phyloP scores from a whole-genome alignment of 2,888 invertebrate genomes.

The Automeris io region DNA sequence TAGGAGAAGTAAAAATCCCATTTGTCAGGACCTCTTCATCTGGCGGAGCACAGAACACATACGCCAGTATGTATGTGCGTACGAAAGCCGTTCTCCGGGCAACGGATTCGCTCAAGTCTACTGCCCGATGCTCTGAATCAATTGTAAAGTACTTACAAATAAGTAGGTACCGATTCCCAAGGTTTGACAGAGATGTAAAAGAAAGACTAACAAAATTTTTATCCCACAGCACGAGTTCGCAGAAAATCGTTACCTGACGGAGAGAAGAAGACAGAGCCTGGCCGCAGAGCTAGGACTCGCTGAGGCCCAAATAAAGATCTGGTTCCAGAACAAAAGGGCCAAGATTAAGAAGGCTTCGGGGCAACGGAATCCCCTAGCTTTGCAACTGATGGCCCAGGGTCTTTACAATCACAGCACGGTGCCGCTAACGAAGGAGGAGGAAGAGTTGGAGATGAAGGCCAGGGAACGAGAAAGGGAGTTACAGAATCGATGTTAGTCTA shows the following conservation, averaged over 20 bases:
- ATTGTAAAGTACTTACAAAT: no score
- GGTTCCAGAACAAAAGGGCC: slow-evolving; percentile 98
- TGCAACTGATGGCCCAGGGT: slow-evolving; percentile 96
- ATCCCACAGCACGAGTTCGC: slow-evolving; percentile 87
- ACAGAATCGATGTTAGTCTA: slow-evolving; percentile 45
- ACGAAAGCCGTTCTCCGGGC: no score
- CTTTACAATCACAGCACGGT: slow-evolving; percentile 87
- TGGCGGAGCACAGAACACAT: no score
- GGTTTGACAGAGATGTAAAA: no score
- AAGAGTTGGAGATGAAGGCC: slow-evolving; percentile 79
- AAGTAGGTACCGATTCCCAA: no score
- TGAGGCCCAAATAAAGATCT: slow-evolving; percentile 98
- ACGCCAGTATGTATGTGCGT: no score
- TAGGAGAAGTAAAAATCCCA: no score
- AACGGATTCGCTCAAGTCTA: no score
- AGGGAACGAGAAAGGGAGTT: slow-evolving; percentile 55
- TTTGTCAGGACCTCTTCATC: no score
- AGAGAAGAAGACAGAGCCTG: slow-evolving; percentile 91
- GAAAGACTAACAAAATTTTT: slow-evolving; percentile 9
- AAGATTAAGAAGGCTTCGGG: slow-evolving; percentile 96
- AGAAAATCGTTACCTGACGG: slow-evolving; percentile 95
- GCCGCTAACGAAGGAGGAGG: slow-evolving; percentile 84
- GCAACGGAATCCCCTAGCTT: slow-evolving; percentile 88
- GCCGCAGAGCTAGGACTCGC: slow-evolving; percentile 95
- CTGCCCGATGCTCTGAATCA: no score